These are phyloP conservation scores for Sinopyrophorus schimmeli DNA, from an alignment of 2,888 invertebrate genomes.

Conservation along the genomic window DNA sequence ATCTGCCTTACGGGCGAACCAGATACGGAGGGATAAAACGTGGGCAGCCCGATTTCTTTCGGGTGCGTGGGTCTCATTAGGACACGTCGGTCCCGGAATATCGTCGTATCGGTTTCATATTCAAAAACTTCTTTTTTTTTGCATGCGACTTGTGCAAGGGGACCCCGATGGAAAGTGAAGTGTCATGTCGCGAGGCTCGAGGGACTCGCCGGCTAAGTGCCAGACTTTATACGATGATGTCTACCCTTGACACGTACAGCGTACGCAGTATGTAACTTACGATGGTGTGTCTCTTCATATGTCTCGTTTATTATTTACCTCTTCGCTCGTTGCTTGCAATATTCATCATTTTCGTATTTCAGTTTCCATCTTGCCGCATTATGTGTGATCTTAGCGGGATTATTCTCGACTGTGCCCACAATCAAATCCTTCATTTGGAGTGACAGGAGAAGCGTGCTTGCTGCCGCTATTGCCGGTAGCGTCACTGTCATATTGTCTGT, in stretches of 20 bases:
- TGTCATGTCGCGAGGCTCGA: conserved; percentile 53
- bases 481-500: conserved; percentile 11
- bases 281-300: conserved; percentile 24
- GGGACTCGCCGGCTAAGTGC: conserved; percentile 40
- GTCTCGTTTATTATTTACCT: conserved; percentile 33
- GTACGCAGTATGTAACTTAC: conserved; percentile 23
- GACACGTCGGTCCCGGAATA: conserved; percentile 30
- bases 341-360: conserved; percentile 31
- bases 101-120: conserved; percentile 48
- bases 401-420: conserved; percentile 8
- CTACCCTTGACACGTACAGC: conserved; percentile 29
- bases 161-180: conserved; percentile 51
- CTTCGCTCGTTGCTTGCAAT: conserved; percentile 29
- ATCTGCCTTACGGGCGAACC: too few species aligned
- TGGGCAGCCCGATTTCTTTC: conserved; percentile 2
- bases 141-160: conserved; percentile 44
- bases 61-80: conserved; percentile 38
- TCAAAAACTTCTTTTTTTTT: conserved; percentile 51
- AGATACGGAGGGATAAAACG: too few species aligned
- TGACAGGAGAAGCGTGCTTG: conserved; percentile 22
- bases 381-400: conserved; percentile 18
- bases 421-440: conserved; percentile 23
- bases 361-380: conserved; percentile 21
- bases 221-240: conserved; percentile 29
- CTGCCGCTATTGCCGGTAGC: neutral